A percentile compares a stretch with the other conserved stretches of the same genome.
These are phyloP conservation scores for Bibio marci DNA, from an alignment of 2,888 invertebrate genomes.

Conservation along the genomic window DNA sequence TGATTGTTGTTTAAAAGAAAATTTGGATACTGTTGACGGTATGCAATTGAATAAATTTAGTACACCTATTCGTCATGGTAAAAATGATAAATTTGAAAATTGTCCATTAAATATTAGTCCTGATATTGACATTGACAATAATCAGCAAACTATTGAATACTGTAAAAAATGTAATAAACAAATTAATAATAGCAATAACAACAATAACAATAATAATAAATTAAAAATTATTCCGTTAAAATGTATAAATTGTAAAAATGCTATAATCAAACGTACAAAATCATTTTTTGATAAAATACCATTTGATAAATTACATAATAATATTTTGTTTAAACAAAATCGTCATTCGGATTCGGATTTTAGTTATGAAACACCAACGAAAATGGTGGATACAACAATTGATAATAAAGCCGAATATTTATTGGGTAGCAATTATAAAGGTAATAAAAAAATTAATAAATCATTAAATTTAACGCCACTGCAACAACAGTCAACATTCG, in stretches of 20 bases:
- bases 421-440: neutral
- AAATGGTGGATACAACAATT: constrained; percentile 1
- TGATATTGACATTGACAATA: too few relatives aligned
- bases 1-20: constrained; percentile 18
- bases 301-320: constrained; percentile 1
- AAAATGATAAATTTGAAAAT: too few relatives aligned
- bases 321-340: neutral
- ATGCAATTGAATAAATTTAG: neutral
- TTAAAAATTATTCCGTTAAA: neutral
- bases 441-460: neutral
- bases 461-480: constrained; percentile 4
- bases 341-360: neutral
- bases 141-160: too few relatives aligned
- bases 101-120: too few relatives aligned
- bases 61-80: neutral
- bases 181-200: neutral
- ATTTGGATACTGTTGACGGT: constrained; percentile 23
- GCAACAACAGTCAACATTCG: neutral
- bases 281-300: constrained; percentile 12
- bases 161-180: constrained; percentile 1
- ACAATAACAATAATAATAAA: neutral
- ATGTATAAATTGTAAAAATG: constrained; percentile 3
- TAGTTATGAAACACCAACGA: neutral
- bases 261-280: constrained; percentile 9
- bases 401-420: neutral